A percentile compares a stretch with the other conserved stretches of the same genome.
Conservation (phyloP, 2,113 vertebrate genomes). For the Heteronetta atricapilla region DNA sequence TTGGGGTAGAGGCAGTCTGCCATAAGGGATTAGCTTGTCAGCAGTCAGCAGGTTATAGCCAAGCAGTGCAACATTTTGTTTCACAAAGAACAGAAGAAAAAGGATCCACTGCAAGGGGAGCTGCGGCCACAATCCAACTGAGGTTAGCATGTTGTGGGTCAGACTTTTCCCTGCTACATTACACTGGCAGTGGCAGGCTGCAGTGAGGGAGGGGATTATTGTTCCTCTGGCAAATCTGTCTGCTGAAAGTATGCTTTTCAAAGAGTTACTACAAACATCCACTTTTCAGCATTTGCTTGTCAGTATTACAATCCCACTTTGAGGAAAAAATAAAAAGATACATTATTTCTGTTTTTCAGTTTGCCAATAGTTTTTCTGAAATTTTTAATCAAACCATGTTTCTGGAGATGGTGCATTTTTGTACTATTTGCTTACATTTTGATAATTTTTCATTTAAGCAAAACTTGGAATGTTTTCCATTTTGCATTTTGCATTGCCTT, state of each 20-base stretch:
- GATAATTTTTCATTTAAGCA: neutral
- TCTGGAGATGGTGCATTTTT: neutral
- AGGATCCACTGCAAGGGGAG: neutral
- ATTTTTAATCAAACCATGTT: neutral
- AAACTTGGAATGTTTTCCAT: rapidly evolving
- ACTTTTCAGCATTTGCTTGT: neutral
- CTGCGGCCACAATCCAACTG: rapidly evolving
- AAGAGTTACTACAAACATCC: neutral
- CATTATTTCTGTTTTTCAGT: rapidly evolving
- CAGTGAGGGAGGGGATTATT: neutral
- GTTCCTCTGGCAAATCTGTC: neutral
- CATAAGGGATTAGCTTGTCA: neutral
- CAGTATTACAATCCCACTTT: neutral
- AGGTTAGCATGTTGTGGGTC: neutral
- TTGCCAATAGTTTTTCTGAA: neutral
- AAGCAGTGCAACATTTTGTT: neutral
- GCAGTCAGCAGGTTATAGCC: neutral
- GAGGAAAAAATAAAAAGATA: neutral
- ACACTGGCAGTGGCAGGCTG: neutral
- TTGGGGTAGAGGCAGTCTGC: neutral
- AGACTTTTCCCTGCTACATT: neutral
- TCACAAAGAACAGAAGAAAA: neutral
- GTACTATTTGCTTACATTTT: neutral
- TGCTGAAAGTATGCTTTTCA: neutral
- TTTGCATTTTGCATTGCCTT: neutral